These are phyloP conservation scores for Parazoanthus darwini DNA, from an alignment of 92 coral and sea anemone species.

Conservation along the genomic window DNA sequence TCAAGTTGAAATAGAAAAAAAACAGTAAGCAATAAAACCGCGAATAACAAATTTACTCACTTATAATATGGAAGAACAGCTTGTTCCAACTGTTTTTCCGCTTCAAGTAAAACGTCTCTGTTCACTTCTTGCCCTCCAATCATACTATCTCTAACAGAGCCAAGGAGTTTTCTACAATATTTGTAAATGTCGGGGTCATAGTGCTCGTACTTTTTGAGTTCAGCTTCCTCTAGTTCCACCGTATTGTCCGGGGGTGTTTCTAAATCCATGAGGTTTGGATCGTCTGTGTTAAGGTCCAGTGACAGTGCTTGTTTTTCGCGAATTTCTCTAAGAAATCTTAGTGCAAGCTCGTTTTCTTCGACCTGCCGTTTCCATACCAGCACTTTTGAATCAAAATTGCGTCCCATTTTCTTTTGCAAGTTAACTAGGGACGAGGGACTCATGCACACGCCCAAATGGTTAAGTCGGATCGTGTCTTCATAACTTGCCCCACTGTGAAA, in stretches of 20 bases:
- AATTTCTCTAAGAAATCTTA: not conserved
- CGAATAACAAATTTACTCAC: not conserved
- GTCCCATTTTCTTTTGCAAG: constrained; percentile 65
- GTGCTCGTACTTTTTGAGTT: not conserved
- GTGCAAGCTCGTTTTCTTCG: constrained; percentile 37
- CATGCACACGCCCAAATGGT: constrained; percentile 68
- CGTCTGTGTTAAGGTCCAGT: not conserved
- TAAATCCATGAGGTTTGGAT: not conserved
- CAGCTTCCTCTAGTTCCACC: not conserved
- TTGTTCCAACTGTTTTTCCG: not conserved
- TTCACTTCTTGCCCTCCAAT: not conserved
- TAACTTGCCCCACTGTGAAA: constrained; percentile 56
- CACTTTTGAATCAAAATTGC: constrained; percentile 53
- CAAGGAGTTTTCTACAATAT: not conserved
- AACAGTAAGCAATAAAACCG: not conserved
- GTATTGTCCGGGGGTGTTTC: not conserved
- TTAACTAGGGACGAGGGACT: constrained; percentile 45
- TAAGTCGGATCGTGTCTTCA: constrained; percentile 49
- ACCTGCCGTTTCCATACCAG: constrained; percentile 57
- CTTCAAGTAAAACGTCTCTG: not conserved
- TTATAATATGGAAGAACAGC: constrained; percentile 2
- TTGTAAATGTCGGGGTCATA: not conserved
- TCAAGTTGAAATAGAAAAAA: too few species aligned
- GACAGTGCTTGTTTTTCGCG: not conserved
- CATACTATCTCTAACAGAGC: not conserved